Evolutionary conservation across 1,140 invertebrate genomes (phyloP), one percentile per base, ranked within the genome.

Genomic region (Pseudachorutes palmiensis): DNA sequence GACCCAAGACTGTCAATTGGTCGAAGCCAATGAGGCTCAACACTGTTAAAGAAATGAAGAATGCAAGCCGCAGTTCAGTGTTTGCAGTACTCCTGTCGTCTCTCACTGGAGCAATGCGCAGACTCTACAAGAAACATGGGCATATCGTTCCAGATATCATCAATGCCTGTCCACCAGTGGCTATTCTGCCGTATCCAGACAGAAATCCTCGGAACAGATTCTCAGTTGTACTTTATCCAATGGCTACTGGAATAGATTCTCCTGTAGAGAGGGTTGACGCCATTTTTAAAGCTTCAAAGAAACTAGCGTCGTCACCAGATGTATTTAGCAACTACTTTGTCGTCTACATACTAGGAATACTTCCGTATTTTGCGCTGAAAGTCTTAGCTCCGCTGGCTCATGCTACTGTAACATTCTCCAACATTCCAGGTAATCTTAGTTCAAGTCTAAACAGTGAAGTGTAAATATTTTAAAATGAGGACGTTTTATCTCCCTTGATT

Each of bases 1-100:
- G 72, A 29, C 71, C 65, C 12, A 74, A 74, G 45, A 58, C 31
- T 3, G 49, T 71, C 19, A 41, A 22, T 16, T 74, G 72, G 72
- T 70, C 72, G 0, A 49, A 64, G 59, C 67, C 67, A 48, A 62
- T 74, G 12, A 61, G 45, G 26, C 5, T 74, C 65, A 55, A 69
- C n/a, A 51, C 66, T 9, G 19, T 74, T 2, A 64, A 67, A 31
- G 30, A 63, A 48, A 61, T 74, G 1, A 74, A 74, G 59, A 62
- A 71, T 22, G 30, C 32, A 0, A 70, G 67, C 2, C 65, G 67
- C 31, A 70, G 65, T 1, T 70, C 72, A 2, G 66, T 74, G 0
- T 67, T 67, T 14, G 62, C 72, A 1, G 70, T 74, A 14, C 66
- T 74, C 12, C 48, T 74, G 29, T 64, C 67, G 19, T 67, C 62